Conservation (phyloP, 2,113 vertebrate genomes). For the Ptilonorhynchus violaceus region DNA sequence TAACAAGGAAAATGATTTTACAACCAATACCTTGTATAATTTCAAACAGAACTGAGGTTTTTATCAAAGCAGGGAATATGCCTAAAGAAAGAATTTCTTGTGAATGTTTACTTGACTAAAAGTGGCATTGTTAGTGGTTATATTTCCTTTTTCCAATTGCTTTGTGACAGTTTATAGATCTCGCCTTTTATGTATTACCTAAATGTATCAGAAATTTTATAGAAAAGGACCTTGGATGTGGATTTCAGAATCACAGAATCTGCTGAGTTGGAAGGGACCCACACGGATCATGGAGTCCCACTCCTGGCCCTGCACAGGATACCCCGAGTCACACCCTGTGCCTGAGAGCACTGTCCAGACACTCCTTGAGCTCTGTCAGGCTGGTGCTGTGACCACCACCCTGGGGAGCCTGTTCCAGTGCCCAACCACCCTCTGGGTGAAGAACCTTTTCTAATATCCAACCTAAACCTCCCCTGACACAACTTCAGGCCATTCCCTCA, state of each 20-base stretch:
- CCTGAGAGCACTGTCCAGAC: neutral
- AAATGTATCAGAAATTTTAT: neutral
- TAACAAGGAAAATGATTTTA: neutral
- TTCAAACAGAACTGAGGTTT: neutral
- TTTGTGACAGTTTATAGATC: neutral
- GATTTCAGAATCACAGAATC: neutral
- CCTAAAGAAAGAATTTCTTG: neutral
- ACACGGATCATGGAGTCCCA: neutral
- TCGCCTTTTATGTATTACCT: neutral
- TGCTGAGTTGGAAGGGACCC: neutral
- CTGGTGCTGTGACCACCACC: neutral
- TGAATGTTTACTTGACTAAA: neutral
- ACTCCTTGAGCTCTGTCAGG: neutral
- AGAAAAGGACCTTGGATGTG: neutral
- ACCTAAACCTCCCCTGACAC: neutral
- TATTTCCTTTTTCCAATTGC: neutral
- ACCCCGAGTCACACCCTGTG: neutral
- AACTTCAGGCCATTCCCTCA: neutral
- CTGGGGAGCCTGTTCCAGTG: neutral
- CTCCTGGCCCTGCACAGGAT: neutral
- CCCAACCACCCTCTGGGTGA: neutral
- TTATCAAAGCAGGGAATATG: neutral
- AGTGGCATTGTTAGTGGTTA: neutral
- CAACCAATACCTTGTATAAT: neutral
- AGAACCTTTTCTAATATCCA: neutral